Conservation (phyloP, 2,797 vertebrate genomes). For the Hippocampus kuda region DNA sequence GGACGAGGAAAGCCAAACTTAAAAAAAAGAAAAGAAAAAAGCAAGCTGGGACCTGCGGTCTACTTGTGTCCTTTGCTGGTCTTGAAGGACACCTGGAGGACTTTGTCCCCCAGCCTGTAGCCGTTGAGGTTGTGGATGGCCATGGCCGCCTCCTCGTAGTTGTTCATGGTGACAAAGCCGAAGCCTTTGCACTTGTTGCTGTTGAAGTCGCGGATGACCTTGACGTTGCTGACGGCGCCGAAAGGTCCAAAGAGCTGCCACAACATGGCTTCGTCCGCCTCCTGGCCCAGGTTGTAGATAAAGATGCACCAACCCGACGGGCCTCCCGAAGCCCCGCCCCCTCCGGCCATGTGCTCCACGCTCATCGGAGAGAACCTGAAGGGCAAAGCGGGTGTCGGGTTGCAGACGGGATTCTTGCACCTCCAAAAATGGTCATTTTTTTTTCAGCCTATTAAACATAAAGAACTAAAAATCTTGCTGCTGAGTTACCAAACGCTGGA, state of each 20-base stretch:
- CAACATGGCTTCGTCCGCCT: slow-evolving; percentile 90
- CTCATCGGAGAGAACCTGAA: slow-evolving; percentile 59
- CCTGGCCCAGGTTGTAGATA: slow-evolving; percentile 95
- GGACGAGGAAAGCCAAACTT: no score
- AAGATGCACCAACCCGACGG: slow-evolving; percentile 96
- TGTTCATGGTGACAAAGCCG: slow-evolving; percentile 97
- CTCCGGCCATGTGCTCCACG: slow-evolving; percentile 78
- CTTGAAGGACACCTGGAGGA: slow-evolving; percentile 98
- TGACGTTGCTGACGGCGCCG: slow-evolving; percentile 92
- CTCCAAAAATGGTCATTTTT: no score
- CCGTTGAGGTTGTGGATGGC: slow-evolving; percentile 96
- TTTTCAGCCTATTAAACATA: no score
- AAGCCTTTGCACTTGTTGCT: slow-evolving; percentile 99
- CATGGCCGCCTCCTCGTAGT: slow-evolving; percentile 98
- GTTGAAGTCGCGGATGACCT: slow-evolving; percentile 98
- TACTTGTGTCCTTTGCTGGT: slow-evolving; percentile 98
- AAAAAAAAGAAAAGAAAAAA: no score
- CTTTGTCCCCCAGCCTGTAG: slow-evolving; percentile 94
- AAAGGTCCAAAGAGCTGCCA: slow-evolving; percentile 99
- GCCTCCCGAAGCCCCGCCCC: slow-evolving; percentile 78
- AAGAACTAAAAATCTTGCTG: no score
- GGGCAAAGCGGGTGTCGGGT: not conserved
- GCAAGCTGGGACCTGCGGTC: not conserved
- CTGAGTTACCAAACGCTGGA: no score
- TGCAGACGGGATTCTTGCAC: not conserved